Conservation (phyloP, 2,888 invertebrate species). For the Metacarcinus magister region DNA sequence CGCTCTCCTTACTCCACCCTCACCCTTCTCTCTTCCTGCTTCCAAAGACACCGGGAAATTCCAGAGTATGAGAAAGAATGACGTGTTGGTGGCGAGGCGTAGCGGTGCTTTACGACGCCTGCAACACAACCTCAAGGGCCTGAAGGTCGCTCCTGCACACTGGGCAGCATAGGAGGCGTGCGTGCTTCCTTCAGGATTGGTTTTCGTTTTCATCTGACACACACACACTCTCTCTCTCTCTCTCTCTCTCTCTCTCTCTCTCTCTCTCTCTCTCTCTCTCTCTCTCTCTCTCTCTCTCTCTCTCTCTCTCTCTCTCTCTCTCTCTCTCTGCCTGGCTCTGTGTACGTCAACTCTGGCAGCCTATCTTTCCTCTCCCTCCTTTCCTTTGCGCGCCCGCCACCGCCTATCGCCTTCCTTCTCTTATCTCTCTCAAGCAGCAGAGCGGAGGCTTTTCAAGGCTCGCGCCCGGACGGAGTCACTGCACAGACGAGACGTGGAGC, state of each 20-base stretch:
- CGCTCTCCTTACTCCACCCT: not conserved
- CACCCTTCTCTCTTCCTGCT: not conserved
- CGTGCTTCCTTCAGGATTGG: not conserved
- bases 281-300: constrained; percentile 18
- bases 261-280: not conserved
- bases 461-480: not conserved
- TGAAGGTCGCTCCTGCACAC: not conserved
- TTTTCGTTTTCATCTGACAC: not conserved
- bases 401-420: constrained; percentile 14
- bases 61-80: not conserved
- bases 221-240: not conserved
- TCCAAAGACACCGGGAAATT: constrained; percentile 5
- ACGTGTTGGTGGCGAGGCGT: not conserved
- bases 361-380: not conserved
- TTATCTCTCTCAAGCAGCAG: not conserved
- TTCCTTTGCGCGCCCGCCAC: not conserved
- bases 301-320: not conserved
- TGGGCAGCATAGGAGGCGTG: not conserved
- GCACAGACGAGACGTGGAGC: not conserved
- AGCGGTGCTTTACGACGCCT: not conserved
- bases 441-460: not conserved
- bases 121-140: not conserved
- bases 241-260: not conserved
- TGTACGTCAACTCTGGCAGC: too few species aligned
- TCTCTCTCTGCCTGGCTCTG: not conserved